Conservation (phyloP, 2,113 vertebrate species). For the Prunella himalayana region DNA sequence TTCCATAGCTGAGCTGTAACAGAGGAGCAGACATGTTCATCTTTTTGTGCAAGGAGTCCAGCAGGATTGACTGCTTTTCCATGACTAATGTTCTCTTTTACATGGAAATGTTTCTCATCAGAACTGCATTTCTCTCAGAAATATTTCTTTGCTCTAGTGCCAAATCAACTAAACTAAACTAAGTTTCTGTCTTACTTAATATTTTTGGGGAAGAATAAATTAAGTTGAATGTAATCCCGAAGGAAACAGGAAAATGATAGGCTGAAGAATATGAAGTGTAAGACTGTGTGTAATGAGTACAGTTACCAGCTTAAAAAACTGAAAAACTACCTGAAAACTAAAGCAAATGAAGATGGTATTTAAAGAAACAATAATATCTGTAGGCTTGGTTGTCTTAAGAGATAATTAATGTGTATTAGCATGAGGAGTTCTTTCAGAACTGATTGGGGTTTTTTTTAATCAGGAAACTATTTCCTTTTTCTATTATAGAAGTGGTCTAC, state of each 20-base stretch:
- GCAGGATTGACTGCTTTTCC: slow-evolving; percentile 45
- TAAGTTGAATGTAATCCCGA: background rate
- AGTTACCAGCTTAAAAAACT: background rate
- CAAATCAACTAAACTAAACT: background rate
- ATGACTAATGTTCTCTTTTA: slow-evolving; percentile 7
- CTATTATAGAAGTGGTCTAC: background rate
- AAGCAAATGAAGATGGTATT: background rate
- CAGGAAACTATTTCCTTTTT: background rate
- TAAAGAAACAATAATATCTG: background rate
- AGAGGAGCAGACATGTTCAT: slow-evolving; percentile 16
- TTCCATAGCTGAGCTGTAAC: slow-evolving; percentile 25
- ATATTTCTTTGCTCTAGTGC: slow-evolving; percentile 42
- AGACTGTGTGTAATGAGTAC: background rate
- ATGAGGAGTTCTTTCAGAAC: background rate
- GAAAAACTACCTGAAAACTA: background rate
- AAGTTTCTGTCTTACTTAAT: background rate
- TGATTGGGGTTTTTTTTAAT: background rate
- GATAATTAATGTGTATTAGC: background rate
- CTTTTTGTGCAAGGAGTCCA: slow-evolving; percentile 5
- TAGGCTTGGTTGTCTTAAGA: background rate
- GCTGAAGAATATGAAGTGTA: background rate
- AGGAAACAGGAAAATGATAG: background rate
- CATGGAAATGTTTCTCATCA: slow-evolving; percentile 24
- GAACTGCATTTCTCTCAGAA: background rate
- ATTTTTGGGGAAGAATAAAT: background rate